A percentile compares a stretch with the other conserved stretches of the same genome.
Conservation (phyloP, 2,113 vertebrate species). For the Lagenorhynchus albirostris region DNA sequence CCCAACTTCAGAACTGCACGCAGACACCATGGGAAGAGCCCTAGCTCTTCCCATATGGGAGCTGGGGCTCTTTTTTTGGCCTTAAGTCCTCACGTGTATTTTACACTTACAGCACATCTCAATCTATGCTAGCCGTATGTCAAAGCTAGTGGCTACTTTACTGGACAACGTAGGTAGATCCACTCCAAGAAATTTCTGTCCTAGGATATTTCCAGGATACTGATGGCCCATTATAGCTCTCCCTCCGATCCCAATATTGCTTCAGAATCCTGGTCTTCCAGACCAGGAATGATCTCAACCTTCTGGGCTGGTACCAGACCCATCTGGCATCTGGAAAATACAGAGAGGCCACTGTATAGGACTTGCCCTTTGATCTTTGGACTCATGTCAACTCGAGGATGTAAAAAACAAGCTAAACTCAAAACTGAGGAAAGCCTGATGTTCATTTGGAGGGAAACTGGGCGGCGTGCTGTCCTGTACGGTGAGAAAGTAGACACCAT, state of each 20-base stretch:
- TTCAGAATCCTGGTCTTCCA: background rate
- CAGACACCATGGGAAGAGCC: background rate
- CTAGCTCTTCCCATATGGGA: background rate
- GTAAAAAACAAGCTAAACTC: background rate
- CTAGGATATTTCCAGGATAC: too few species aligned
- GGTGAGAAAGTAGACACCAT: background rate
- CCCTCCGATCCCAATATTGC: background rate
- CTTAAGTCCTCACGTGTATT: background rate
- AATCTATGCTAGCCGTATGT: background rate
- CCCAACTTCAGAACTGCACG: background rate
- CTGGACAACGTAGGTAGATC: background rate
- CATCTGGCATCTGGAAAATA: background rate
- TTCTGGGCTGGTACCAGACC: background rate
- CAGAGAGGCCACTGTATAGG: background rate
- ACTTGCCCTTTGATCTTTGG: background rate
- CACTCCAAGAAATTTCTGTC: background rate
- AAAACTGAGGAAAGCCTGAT: background rate
- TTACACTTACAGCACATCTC: background rate
- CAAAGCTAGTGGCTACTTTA: background rate
- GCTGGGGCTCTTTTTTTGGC: background rate
- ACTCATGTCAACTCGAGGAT: background rate
- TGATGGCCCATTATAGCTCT: background rate
- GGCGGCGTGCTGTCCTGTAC: too few species aligned
- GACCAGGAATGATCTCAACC: background rate
- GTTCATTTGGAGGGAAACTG: background rate